A percentile compares a stretch with the other conserved stretches of the same genome.
phyloP scores from a whole-genome alignment of 2,888 invertebrate species.

The Nemapogon koenigi region DNA sequence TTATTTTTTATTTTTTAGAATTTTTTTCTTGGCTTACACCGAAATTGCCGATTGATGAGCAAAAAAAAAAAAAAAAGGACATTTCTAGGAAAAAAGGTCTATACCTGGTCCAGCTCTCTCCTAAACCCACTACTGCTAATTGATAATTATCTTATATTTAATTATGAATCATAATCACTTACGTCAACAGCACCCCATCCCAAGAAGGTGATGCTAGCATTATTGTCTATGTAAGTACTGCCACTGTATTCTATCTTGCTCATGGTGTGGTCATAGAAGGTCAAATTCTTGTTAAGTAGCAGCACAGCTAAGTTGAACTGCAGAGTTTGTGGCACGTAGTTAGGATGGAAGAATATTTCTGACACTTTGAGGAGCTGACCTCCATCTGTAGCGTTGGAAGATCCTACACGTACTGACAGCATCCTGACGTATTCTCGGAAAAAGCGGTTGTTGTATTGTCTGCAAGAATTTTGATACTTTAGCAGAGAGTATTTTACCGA shows the following conservation, averaged over 20 bases:
- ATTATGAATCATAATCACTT: too few relatives aligned
- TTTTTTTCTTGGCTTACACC: too few relatives aligned
- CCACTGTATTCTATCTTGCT: constrained; percentile 26
- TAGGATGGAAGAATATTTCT: constrained; percentile 52
- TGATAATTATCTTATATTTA: too few relatives aligned
- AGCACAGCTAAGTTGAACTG: constrained; percentile 47
- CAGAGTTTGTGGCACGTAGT: constrained; percentile 46
- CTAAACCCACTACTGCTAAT: too few relatives aligned
- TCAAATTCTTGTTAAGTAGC: constrained; percentile 37
- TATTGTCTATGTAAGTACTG: constrained; percentile 29
- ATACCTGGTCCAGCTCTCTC: too few relatives aligned
- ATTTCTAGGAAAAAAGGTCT: too few relatives aligned
- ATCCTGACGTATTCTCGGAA: constrained; percentile 53
- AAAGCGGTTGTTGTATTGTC: constrained; percentile 54
- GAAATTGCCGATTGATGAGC: too few relatives aligned
- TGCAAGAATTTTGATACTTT: too few relatives aligned
- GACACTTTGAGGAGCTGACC: constrained; percentile 35
- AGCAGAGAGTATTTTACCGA: too few relatives aligned
- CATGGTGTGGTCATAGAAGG: constrained; percentile 21
- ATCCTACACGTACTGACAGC: constrained; percentile 44
- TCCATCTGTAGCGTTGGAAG: constrained; percentile 41
- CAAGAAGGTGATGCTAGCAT: constrained; percentile 35
- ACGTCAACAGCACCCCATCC: constrained; percentile 56
- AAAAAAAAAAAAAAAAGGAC: too few relatives aligned
- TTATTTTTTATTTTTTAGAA: too few relatives aligned